phyloP scores from a whole-genome alignment of 2,888 invertebrate genomes.

The Idaea straminata region DNA sequence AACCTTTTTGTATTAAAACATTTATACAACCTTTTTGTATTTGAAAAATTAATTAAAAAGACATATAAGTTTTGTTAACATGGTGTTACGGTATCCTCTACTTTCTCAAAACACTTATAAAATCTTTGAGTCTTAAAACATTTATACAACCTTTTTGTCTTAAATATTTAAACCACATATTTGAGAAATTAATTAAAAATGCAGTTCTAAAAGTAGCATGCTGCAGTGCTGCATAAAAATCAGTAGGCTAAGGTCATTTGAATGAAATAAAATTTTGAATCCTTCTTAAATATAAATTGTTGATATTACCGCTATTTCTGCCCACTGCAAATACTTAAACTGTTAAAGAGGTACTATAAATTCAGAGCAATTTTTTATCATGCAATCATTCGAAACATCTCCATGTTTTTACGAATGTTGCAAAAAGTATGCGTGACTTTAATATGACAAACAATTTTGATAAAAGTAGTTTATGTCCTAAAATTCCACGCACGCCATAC shows the following conservation, averaged over 20 bases:
- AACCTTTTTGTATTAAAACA: background rate
- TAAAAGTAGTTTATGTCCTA: slow-evolving; percentile 7
- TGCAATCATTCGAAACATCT: slow-evolving; percentile 11
- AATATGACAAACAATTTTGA: slow-evolving; percentile 20
- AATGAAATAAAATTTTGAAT: slow-evolving; percentile 2
- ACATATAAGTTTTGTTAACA: slow-evolving; percentile 8
- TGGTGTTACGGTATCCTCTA: slow-evolving; percentile 19
- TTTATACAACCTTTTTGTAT: background rate
- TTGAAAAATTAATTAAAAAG: slow-evolving; percentile 5
- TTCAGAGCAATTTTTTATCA: slow-evolving; percentile 27
- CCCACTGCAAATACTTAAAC: slow-evolving; percentile 24
- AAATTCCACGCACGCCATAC: slow-evolving; percentile 14
- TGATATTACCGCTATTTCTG: slow-evolving; percentile 18
- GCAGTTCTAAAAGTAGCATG: background rate
- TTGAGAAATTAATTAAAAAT: background rate
- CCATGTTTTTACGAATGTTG: slow-evolving; percentile 18
- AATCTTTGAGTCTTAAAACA: background rate
- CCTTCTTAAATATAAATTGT: slow-evolving; percentile 18
- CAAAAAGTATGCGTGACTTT: slow-evolving; percentile 25
- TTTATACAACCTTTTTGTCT: background rate
- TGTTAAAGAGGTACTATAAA: slow-evolving; percentile 30
- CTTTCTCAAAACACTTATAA: slow-evolving; percentile 11
- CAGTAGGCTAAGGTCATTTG: background rate
- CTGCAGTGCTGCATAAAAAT: background rate
- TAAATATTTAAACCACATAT: background rate